Conservation (phyloP, 2,113 vertebrate genomes). For the Stercorarius parasiticus region DNA sequence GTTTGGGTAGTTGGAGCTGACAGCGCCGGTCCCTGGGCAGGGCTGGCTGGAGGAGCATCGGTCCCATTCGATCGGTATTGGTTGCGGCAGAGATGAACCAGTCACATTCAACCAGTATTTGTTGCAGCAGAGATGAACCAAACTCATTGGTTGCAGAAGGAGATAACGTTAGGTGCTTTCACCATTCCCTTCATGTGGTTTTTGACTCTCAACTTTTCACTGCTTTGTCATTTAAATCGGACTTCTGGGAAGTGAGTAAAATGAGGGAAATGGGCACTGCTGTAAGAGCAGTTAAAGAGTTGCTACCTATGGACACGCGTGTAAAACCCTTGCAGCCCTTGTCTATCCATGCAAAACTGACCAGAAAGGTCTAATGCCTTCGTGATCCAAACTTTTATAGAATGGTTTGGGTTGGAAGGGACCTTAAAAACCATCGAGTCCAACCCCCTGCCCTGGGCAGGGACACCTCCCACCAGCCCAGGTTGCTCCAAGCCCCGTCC, state of each 20-base stretch:
- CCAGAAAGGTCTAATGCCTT: accelerated
- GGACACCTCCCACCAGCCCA: not conserved
- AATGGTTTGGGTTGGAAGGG: not conserved
- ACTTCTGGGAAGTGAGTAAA: not conserved
- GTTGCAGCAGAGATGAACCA: not conserved
- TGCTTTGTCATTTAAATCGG: not conserved
- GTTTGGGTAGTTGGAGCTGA: not conserved
- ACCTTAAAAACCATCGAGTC: not conserved
- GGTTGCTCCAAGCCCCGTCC: not conserved
- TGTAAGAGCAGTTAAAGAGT: accelerated
- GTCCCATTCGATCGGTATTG: not conserved
- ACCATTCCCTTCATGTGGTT: accelerated
- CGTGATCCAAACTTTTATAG: not conserved
- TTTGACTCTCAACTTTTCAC: not conserved
- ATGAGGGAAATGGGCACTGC: not conserved
- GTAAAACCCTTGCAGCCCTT: not conserved
- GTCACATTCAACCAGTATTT: not conserved
- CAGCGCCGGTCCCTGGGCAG: not conserved
- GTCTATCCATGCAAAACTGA: not conserved
- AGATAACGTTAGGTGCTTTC: not conserved
- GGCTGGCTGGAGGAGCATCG: not conserved
- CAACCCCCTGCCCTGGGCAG: not conserved
- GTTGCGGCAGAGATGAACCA: not conserved
- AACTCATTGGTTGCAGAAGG: not conserved
- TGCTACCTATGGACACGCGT: accelerated